These are phyloP conservation scores for Thyatira batis DNA, from an alignment of 2,888 invertebrate species.

Conservation along the genomic window DNA sequence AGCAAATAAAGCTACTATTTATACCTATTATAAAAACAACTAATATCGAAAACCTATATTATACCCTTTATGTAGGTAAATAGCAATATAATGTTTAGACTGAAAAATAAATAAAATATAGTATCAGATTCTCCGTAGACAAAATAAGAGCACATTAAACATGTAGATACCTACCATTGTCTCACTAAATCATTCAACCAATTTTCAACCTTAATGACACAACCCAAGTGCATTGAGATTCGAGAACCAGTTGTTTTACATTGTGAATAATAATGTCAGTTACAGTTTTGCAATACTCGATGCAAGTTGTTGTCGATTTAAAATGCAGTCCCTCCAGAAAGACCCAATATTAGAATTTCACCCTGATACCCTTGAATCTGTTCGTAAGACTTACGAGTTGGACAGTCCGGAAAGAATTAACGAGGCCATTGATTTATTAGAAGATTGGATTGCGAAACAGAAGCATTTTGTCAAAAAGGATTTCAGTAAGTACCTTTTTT, in stretches of 20 bases:
- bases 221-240: background rate
- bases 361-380: constrained; percentile 33
- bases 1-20: no score
- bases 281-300: background rate
- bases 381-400: constrained; percentile 39
- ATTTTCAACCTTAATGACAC: no score
- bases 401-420: constrained; percentile 36
- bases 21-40: no score
- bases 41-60: no score
- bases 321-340: constrained; percentile 31
- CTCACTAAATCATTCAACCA: no score
- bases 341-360: constrained; percentile 27
- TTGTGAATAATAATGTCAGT: background rate
- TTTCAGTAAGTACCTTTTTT: constrained; percentile 39
- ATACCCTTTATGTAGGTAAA: no score
- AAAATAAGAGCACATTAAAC: no score
- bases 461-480: constrained; percentile 49
- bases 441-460: constrained; percentile 53
- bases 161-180: no score
- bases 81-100: no score
- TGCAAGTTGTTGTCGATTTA: background rate
- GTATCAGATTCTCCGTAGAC: no score
- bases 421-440: constrained; percentile 45
- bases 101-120: no score
- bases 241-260: background rate